Base-by-base conservation (phyloP, 2,113 vertebrate genomes). In the Pachypanchax playfairii region DNA sequence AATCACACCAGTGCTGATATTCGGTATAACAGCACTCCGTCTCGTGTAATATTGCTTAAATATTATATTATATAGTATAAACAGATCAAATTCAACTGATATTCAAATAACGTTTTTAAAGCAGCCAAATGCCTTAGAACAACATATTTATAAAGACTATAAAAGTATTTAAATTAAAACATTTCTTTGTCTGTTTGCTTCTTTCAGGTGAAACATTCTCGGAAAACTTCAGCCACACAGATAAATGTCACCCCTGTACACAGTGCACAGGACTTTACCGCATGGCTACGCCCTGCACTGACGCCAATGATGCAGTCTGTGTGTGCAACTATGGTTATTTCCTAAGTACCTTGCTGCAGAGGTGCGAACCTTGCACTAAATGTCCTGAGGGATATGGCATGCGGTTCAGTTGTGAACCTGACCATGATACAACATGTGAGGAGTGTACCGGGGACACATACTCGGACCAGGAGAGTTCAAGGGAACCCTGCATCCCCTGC, bases 401-500 rank as follows among this genome's bases (percentile, higher is more conserved):
- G 60, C 77, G 95, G 77, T 68, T 61, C 47, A 90, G 89, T n/a
- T 99, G 97, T 60, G 85, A 86, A 21, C 76, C 49, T 3, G 64
- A 87, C 11, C 92, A 88, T 29, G 91, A 99, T 90, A 98, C 97
- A 0, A 3, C 90, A 31, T 99, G 97, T 0, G 97, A 98, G 86
- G 79, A 87, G 43, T 99, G 97, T 18, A 83, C 65, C 0, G 83
- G 83, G 1, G 94, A 94, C 70, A 96, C 93, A 0, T 99, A 89
- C 89, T 99, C 97, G 0, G 95, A 94, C 5, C 94, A 96, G 62
- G 95, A 95, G 59, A 98, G 94, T 70, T 93, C 91, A 0, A 88
- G 94, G 79, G 95, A 98, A 10, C 95, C 95, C 43, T 99, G 97
- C 85, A 92, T 98, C 73, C 96, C 96, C 38, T 99, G 96, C 90